These are phyloP conservation scores for Dufourea novaeangliae DNA, from an alignment of 1,140 invertebrate species.

Conservation along the genomic window DNA sequence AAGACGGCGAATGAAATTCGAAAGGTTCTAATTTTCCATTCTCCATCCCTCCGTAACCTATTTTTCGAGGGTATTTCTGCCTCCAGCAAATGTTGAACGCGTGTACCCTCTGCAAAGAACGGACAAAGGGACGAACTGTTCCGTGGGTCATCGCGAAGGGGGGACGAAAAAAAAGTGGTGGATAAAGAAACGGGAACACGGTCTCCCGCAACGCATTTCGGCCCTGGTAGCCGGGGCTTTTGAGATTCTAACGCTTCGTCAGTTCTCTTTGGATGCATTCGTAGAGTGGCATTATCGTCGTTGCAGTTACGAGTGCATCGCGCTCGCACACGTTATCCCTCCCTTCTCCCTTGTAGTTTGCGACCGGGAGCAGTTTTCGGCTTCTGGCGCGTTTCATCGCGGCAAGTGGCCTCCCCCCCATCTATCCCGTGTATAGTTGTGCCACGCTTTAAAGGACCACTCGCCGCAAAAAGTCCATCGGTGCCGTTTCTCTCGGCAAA, in stretches of 20 bases:
- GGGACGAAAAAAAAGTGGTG: not conserved
- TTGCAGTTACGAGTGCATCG: conserved; percentile 63
- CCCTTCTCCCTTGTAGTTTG: conserved; percentile 12
- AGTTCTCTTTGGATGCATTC: conserved; percentile 69
- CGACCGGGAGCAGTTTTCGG: conserved; percentile 55
- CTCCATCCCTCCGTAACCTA: not conserved
- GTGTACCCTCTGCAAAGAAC: not conserved
- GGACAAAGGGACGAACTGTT: not conserved
- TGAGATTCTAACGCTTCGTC: conserved; percentile 71
- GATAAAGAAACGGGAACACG: conserved; percentile 63
- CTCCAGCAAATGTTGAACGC: not conserved
- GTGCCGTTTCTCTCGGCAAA: conserved; percentile 24
- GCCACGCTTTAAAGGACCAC: conserved; percentile 63
- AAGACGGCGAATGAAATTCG: not conserved
- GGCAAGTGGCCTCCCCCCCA: conserved; percentile 64
- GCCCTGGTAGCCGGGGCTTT: conserved; percentile 65
- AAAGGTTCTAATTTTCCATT: not conserved
- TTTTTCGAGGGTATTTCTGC: too few relatives aligned
- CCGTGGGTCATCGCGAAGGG: not conserved
- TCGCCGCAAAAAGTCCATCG: conserved; percentile 69
- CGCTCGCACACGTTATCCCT: conserved; percentile 26
- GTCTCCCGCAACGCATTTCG: conserved; percentile 64
- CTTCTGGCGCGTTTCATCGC: conserved; percentile 68
- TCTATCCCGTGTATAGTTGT: conserved; percentile 24
- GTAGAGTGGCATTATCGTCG: conserved; percentile 68